A percentile compares a stretch with the other conserved stretches of the same genome.
Evolutionary conservation across 2,113 vertebrate genomes (phyloP).

Genomic region (Epinephelus lanceolatus): DNA sequence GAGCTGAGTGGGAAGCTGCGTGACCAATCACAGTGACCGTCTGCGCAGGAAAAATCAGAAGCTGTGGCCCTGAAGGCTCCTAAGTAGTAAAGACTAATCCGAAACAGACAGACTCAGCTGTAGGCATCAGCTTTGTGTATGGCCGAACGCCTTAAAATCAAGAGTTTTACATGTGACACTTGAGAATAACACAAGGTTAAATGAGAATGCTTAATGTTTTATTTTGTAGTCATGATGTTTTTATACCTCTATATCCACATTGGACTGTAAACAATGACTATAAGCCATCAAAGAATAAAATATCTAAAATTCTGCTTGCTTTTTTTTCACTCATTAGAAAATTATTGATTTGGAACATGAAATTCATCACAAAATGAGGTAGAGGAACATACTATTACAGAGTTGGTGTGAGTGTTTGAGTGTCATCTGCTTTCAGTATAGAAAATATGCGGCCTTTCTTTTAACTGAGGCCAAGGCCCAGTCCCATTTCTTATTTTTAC

Average conservation of each 20-base stretch:
- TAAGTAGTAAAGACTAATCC: neutral
- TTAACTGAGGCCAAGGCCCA: neutral
- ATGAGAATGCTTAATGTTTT: conserved; percentile 7
- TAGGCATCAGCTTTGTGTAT: neutral
- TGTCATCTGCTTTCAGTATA: neutral
- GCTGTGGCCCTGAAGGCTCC: neutral
- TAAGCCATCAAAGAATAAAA: conserved; percentile 24
- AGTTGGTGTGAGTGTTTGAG: neutral
- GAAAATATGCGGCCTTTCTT: neutral
- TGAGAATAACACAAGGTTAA: neutral
- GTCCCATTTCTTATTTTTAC: too few species aligned
- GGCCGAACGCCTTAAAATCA: neutral
- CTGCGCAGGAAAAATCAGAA: too few species aligned
- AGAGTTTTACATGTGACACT: neutral
- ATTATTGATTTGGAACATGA: neutral
- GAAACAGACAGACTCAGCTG: neutral
- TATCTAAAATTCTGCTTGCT: neutral
- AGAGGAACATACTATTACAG: neutral
- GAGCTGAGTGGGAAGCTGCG: conserved; percentile 87
- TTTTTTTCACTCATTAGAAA: neutral
- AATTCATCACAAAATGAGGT: neutral
- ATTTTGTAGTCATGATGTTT: conserved; percentile 6
- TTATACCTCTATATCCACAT: conserved; percentile 13
- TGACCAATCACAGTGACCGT: conserved; percentile 78
- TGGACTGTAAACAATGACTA: conserved; percentile 16